Evolutionary conservation across 2,797 vertebrate species (phyloP), one percentile per base, ranked within the genome.

Genomic region (Sphenopsis melanotis): DNA sequence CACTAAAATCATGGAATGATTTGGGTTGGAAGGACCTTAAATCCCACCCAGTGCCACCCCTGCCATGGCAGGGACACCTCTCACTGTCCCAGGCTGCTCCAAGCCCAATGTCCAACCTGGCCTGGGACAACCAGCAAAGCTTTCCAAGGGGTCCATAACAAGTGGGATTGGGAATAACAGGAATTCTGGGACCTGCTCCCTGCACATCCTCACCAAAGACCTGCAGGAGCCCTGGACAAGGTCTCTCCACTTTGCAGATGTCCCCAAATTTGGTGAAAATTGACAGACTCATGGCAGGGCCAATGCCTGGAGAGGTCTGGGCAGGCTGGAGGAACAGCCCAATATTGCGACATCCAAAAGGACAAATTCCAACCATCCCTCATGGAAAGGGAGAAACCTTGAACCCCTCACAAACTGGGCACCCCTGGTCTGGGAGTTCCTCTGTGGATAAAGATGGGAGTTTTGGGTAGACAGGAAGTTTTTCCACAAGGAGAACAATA

Each of bases 141-240:
- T 46, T n/a, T 32, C 53, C 37, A 21, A 1, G 22, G 18, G 19
- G 9, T 2, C 47, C 12, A 3, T 0, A 4, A 11, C 6, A 36
- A 30, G 9, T 0, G 11, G 34, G 34, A 34, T 7, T 26, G 11
- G 42, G 59, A 63, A 52, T 15, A 2, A 14, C 9, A 3, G 36
- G 39, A 29, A 23, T 68, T 79, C 20, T 41, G 34, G 34, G 29
- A 52, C 6, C 42, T 75, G 52, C 42, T 70, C 7, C 1, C n/a
- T 46, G 55, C 22, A 37, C 0, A 0, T 15, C 30, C 24, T 61
- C 36, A 29, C 41, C 30, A 36, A 2, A 7, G 10, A 57, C 11
- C 41, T 11, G 17, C 19, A 60, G 20, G 16, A 94, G 27, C 59
- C 30, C 41, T 0, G 37, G 32, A 4, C 1, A 0, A 47, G 24